Evolutionary conservation across 2,113 vertebrate genomes (phyloP).

Genomic region (Aspidoscelis tigris): DNA sequence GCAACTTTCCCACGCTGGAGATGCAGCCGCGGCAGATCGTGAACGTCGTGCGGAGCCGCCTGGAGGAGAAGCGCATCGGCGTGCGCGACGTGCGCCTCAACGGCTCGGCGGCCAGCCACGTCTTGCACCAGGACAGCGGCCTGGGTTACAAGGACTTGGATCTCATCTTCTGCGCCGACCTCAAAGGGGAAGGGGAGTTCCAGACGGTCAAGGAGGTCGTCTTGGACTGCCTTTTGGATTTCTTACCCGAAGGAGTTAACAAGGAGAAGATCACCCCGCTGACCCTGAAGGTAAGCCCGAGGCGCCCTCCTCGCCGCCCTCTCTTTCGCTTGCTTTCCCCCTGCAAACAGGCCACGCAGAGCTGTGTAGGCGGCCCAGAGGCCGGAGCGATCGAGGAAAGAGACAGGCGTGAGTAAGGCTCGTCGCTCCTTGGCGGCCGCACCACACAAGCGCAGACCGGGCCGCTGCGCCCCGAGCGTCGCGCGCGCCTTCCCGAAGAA

Average conservation of each 20-base stretch:
- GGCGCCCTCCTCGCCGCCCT: not conserved
- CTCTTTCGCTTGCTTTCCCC: no score
- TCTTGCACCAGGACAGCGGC: conserved; percentile 94
- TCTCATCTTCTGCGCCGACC: conserved; percentile 96
- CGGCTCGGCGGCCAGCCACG: conserved; percentile 95
- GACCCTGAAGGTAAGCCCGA: conserved; percentile 90
- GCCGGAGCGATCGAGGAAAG: no score
- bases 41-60: conserved; percentile 90
- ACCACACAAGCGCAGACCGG: no score
- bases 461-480: no score
- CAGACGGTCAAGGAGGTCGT: conserved; percentile 97
- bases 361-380: no score
- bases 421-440: not conserved
- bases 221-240: conserved; percentile 97
- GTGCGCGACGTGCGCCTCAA: conserved; percentile 94
- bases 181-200: conserved; percentile 94
- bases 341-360: no score
- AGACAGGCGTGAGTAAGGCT: no score
- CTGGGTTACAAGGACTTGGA: conserved; percentile 98
- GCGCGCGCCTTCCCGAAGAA: not conserved
- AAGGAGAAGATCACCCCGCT: conserved; percentile 95
- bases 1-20: conserved; percentile 97
- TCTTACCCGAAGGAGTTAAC: conserved; percentile 96
- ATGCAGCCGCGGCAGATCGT: conserved; percentile 96
- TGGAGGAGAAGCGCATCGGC: conserved; percentile 89